Base-by-base conservation (phyloP, 2,113 vertebrate species). In the Coreoperca whiteheadi region DNA sequence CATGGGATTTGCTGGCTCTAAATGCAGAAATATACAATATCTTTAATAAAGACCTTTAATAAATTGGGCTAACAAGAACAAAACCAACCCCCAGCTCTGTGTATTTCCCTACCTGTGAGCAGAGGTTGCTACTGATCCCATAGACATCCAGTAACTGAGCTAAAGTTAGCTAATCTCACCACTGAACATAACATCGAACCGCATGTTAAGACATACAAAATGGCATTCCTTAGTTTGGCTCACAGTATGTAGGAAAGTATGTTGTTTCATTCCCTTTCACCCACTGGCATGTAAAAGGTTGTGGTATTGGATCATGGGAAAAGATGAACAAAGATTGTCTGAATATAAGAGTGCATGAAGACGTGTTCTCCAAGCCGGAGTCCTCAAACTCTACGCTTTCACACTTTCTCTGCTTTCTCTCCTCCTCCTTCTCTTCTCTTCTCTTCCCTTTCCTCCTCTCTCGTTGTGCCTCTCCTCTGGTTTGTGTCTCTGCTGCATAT, bases 401-500 rank as follows among this genome's bases (percentile, higher is more conserved):
- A 25, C 51, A 43, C 15, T 74, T 48, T 60, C n/a, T 20, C 11
- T 8, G 18, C 59, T 65, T 67, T 72, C 39, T 30, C 2, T 46
- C 8, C 46, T 68, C 51, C 37, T 77, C 20, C 61, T 68, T 41
- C 37, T 71, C n/a, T 32, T 0, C 18, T n/a, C n/a, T 46, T 6
- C 46, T 68, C 51, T 30, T 77, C 21, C 28, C 4, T 69, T 39
- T 66, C 23, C 43, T n/a, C 2, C 21, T 51, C 68, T 64, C 32
- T 53, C 32, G n/a, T 4, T 43, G 64, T 28, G 16, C 70, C 30
- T 83, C 68, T 70, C 30, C 23, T 83, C 79, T 83, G 84, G 68
- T 74, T 86, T 48, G 4, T 66, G 66, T 84, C 77, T 70, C n/a
- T 60, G 57, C 57, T 83, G 73, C 85, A 91, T 83, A 90, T 84